phyloP scores from a whole-genome alignment of 1,140 invertebrate species.

The Atta colombica region DNA sequence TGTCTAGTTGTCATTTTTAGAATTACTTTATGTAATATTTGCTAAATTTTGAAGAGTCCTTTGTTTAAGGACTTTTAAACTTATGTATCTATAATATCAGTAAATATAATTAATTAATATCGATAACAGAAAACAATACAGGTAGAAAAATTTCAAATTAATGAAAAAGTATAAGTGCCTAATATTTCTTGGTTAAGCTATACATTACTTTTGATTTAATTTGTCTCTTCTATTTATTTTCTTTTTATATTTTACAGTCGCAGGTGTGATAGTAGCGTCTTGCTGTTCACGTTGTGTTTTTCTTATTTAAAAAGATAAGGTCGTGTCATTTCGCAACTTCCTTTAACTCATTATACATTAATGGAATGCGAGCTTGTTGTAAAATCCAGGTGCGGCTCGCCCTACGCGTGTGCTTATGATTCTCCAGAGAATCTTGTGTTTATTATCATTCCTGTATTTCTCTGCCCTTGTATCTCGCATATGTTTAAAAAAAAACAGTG shows the following conservation, averaged over 20 bases:
- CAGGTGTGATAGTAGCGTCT: neutral
- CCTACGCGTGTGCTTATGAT: conserved; percentile 11
- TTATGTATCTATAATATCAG: too few species aligned
- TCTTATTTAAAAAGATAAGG: neutral
- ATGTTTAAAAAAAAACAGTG: conserved; percentile 16
- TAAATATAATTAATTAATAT: too few species aligned
- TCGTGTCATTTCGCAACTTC: neutral
- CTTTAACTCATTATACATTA: conserved; percentile 35
- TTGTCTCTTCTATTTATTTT: neutral
- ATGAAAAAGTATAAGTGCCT: too few species aligned
- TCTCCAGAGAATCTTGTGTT: conserved; percentile 39
- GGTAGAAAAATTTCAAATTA: too few species aligned
- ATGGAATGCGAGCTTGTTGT: neutral
- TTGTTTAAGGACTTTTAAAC: too few species aligned
- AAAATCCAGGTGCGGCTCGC: conserved; percentile 42
- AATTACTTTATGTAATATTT: neutral
- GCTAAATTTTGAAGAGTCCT: too few species aligned
- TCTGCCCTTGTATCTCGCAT: neutral
- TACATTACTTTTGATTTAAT: conserved; percentile 1
- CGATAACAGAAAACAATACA: too few species aligned
- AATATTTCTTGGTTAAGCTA: too few species aligned
- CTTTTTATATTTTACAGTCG: neutral
- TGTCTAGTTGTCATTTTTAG: neutral
- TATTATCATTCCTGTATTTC: neutral
- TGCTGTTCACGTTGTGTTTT: neutral